Evolutionary conservation across 2,797 vertebrate genomes (phyloP).

Genomic region (Bovichtus diacanthus): DNA sequence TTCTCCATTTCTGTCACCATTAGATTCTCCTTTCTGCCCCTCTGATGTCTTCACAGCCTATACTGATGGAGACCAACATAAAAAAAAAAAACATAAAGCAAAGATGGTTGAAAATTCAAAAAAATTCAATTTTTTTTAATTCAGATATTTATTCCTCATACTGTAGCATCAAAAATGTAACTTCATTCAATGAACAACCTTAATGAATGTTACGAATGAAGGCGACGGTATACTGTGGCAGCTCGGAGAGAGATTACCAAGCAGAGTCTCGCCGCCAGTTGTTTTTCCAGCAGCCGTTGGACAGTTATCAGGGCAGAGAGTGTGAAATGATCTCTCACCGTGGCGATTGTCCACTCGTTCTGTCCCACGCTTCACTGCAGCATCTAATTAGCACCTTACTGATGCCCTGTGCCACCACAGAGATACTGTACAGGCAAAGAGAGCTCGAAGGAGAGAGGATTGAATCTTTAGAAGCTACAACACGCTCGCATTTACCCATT

Average conservation of each 20-base stretch:
- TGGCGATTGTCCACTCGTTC: slow-evolving; percentile 68
- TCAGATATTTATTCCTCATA: not conserved
- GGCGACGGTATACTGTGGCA: not conserved
- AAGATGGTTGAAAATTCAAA: not conserved
- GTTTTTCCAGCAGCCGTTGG: slow-evolving; percentile 64
- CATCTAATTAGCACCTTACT: slow-evolving; percentile 74
- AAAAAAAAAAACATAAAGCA: not conserved
- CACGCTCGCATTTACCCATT: not conserved
- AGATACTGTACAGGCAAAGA: slow-evolving; percentile 25
- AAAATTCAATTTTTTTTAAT: not conserved
- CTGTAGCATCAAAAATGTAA: not conserved
- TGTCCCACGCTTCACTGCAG: slow-evolving; percentile 67
- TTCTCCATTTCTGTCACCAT: slow-evolving; percentile 14
- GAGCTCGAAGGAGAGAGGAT: slow-evolving; percentile 17
- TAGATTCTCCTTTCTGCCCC: slow-evolving; percentile 21
- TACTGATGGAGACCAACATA: slow-evolving; percentile 14
- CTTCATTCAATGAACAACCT: not conserved
- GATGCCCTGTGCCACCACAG: slow-evolving; percentile 49
- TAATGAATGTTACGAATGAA: not conserved
- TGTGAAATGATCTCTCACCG: slow-evolving; percentile 80
- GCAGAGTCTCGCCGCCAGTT: slow-evolving; percentile 52
- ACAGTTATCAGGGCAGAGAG: slow-evolving; percentile 74
- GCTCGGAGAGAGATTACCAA: slow-evolving; percentile 51
- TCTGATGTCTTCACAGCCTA: not conserved
- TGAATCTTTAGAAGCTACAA: slow-evolving; percentile 16